A percentile compares a stretch with the other conserved stretches of the same genome.
phyloP scores from a whole-genome alignment of 2,113 vertebrate species.

The Tachuris rubrigastra region DNA sequence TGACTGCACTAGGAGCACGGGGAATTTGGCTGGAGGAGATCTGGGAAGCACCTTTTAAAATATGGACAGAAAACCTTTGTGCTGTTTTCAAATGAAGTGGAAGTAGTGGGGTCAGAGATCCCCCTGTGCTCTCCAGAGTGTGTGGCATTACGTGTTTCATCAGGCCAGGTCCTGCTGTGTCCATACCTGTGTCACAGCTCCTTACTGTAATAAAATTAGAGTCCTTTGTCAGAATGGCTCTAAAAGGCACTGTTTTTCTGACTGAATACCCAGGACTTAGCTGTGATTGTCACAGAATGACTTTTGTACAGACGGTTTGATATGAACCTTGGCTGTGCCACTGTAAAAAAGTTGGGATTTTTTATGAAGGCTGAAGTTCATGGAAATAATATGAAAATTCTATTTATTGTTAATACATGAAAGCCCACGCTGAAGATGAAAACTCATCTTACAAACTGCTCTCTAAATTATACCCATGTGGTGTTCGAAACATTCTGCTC shows the following conservation, averaged over 20 bases:
- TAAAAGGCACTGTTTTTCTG: neutral
- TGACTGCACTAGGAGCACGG: neutral
- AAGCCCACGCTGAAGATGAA: neutral
- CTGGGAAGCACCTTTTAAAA: neutral
- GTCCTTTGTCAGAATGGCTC: neutral
- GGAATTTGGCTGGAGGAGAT: neutral
- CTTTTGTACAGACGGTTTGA: neutral
- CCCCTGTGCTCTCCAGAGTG: rapidly evolving
- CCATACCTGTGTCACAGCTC: rapidly evolving
- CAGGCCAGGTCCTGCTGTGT: rapidly evolving
- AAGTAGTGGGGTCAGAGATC: neutral
- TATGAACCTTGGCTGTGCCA: neutral
- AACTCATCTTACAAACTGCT: slow-evolving; percentile 4
- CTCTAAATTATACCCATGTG: slow-evolving; percentile 4
- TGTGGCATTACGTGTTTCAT: rapidly evolving
- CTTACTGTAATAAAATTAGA: neutral
- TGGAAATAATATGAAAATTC: neutral
- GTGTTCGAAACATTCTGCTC: neutral
- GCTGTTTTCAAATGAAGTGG: neutral
- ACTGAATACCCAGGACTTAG: neutral
- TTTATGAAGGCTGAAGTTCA: neutral
- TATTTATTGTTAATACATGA: slow-evolving; percentile 6
- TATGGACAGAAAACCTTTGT: neutral
- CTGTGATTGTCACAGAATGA: neutral
- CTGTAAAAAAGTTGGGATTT: neutral